A percentile compares a stretch with the other conserved stretches of the same genome.
phyloP scores from a whole-genome alignment of 2,113 vertebrate species.

The Rhea americana region DNA sequence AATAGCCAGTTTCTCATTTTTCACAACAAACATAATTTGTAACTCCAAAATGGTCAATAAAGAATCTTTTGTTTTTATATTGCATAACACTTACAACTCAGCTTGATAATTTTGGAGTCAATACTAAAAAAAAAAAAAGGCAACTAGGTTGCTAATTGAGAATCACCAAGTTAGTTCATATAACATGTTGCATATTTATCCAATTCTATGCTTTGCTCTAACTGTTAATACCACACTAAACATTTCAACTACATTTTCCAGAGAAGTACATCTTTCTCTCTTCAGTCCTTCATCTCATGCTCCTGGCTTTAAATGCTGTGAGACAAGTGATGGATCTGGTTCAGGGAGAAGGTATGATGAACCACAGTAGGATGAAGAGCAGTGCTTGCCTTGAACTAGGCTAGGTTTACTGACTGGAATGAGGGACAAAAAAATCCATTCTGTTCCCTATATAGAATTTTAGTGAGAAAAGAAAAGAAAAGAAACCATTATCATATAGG shows the following conservation, averaged over 20 bases:
- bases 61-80: conserved; percentile 5
- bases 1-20: conserved; percentile 37
- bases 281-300: not conserved
- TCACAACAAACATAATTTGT: conserved; percentile 51
- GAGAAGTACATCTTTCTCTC: not conserved
- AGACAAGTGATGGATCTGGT: not conserved
- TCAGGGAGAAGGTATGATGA: not conserved
- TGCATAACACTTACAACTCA: not conserved
- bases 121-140: conserved; percentile 4
- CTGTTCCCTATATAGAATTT: not conserved
- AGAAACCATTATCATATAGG: too few species aligned
- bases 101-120: not conserved
- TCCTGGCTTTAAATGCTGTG: not conserved
- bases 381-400: not conserved
- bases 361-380: not conserved
- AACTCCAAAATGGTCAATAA: conserved; percentile 53
- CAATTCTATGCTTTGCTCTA: not conserved
- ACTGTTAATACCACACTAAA: not conserved
- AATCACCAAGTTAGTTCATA: not conserved
- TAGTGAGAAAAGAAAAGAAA: not conserved
- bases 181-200: not conserved
- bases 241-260: not conserved
- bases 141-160: conserved; percentile 41
- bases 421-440: not conserved
- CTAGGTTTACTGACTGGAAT: not conserved